phyloP scores from a whole-genome alignment of 30 jellyfish, hydroid and myxozoan genomes.

The Morbakka virulenta region DNA sequence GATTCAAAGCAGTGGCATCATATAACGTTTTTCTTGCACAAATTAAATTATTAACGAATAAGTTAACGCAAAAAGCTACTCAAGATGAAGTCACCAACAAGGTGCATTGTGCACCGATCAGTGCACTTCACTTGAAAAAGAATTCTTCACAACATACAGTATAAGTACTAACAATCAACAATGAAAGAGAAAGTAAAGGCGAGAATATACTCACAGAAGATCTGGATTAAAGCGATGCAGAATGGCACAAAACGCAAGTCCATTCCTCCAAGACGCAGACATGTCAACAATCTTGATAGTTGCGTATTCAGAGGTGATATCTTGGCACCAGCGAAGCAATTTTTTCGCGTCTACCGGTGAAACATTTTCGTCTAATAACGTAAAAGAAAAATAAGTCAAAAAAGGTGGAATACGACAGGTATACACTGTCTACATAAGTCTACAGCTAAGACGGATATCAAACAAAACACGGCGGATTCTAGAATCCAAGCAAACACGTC shows the following conservation, averaged over 20 bases:
- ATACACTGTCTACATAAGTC: no score
- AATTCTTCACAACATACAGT: no score
- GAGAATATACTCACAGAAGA: constrained; percentile 38
- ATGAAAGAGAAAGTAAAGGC: not conserved
- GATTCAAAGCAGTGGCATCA: not conserved
- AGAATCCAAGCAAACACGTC: no score
- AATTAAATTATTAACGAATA: not conserved
- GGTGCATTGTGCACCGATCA: no score
- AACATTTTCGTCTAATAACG: constrained; percentile 15
- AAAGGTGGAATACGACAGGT: no score
- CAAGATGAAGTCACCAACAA: not conserved
- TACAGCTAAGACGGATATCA: no score
- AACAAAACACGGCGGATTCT: no score
- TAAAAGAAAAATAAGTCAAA: not conserved
- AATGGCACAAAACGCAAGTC: constrained; percentile 86
- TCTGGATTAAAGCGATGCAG: constrained; percentile 81
- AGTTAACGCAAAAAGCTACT: not conserved
- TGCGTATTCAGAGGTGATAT: constrained; percentile 69
- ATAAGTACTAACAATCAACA: not conserved
- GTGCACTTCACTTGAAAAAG: no score
- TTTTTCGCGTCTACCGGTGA: constrained; percentile 62
- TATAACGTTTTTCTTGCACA: not conserved
- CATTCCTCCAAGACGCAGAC: constrained; percentile 80
- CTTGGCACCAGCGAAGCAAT: constrained; percentile 81
- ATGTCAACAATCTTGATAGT: constrained; percentile 53